Evolutionary conservation across 2,113 vertebrate genomes (phyloP), one percentile per base, ranked within the genome.

Genomic region (Piliocolobus tephrosceles): DNA sequence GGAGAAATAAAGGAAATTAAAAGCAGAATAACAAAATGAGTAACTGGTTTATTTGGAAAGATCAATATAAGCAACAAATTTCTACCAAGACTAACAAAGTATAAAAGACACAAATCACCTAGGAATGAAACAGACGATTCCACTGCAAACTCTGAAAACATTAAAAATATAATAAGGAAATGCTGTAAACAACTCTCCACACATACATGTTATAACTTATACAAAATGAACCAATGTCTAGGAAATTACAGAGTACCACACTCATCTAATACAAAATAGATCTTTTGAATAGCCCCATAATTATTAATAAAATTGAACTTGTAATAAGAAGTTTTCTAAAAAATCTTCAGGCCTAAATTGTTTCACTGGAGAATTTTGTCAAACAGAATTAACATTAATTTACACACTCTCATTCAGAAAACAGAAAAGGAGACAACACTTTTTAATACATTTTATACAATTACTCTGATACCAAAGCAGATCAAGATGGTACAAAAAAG

Each of bases 1-100:
- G 32, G 38, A 76, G 1, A 64, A 85, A 68, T 45, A 83, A 78
- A 80, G 58, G 35, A 93, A 90, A 81, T 32, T 82, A 27, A 50
- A 82, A 93, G 89, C 16, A 93, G 50, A 96, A 81, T 73, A 23
- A 82, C n/a, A 47, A 91, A 94, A 78, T 45, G 88, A 95, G 88
- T 27, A 55, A 17, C n/a, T 45, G 12, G 10, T 35, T 35, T 47
- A 64, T 80, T 90, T 82, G 38, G 35, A 68, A 90, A 82, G 55
- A 70, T n/a, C 76, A 80, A 75, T 61, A 40, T 73, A 86, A 78
- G 32, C 40, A 25, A 85, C 52, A 90, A 90, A 81, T 38, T 47
- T 57, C 5, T 88, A 66, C 45, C 17, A 94, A 58, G 40, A 91
- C 64, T 87, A 70, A 86, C 17, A 81, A 50, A 55, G 55, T 55